A percentile compares a stretch with the other conserved stretches of the same genome.
These are phyloP conservation scores for Catagonus wagneri DNA, from an alignment of 2,113 vertebrate genomes.

Conservation along the genomic window DNA sequence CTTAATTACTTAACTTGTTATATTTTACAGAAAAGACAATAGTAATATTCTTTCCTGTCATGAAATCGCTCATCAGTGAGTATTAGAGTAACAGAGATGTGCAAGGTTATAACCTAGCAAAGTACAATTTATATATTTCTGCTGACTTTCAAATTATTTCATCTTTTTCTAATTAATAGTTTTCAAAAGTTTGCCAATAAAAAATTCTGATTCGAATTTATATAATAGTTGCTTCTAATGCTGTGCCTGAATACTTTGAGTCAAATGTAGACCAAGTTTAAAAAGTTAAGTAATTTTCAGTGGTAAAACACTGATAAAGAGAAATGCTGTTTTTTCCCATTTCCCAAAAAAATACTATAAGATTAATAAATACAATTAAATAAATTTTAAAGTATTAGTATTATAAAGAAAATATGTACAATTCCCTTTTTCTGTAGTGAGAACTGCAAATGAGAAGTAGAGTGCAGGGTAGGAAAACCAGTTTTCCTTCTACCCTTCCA, in stretches of 20 bases:
- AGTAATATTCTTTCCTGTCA: slow-evolving; percentile 64
- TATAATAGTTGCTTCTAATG: neutral
- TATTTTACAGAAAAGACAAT: slow-evolving; percentile 72
- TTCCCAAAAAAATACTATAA: neutral
- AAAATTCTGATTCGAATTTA: slow-evolving; percentile 2
- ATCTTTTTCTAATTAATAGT: neutral
- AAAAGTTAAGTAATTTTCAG: slow-evolving; percentile 42
- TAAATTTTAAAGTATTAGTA: neutral
- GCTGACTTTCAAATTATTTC: slow-evolving; percentile 7
- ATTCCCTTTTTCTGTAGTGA: neutral
- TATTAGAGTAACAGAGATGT: slow-evolving; percentile 62
- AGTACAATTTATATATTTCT: neutral
- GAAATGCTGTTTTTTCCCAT: neutral
- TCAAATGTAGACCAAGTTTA: neutral
- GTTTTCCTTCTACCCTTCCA: neutral
- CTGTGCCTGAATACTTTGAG: slow-evolving; percentile 21
- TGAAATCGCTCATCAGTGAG: slow-evolving; percentile 38
- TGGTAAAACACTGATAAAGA: neutral
- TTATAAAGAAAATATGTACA: neutral
- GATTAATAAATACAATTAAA: neutral
- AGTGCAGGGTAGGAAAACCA: neutral
- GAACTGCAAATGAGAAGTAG: neutral
- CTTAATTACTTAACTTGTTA: slow-evolving; percentile 83
- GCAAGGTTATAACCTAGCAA: neutral
- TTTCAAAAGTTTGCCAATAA: slow-evolving; percentile 14